Evolutionary conservation across 2,113 vertebrate genomes (phyloP).

Genomic region (Garra rufa): DNA sequence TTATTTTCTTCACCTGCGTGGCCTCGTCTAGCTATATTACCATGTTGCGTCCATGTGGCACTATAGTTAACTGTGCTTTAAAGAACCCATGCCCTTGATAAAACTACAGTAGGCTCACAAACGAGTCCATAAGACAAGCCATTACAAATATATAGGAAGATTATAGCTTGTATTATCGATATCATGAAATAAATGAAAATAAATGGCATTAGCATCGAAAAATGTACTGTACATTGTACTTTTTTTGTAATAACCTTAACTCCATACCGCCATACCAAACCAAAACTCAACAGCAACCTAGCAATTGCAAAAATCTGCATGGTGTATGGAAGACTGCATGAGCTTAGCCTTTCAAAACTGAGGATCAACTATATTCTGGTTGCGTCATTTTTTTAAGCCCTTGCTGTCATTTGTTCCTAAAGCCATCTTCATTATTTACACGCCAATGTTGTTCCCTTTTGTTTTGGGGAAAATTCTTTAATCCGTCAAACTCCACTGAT

Average conservation of each 20-base stretch:
- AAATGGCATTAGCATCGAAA: constrained; percentile 65
- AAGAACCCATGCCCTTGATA: constrained; percentile 72
- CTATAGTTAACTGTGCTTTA: constrained; percentile 65
- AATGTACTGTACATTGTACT: constrained; percentile 57
- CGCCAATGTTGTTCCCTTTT: constrained; percentile 22
- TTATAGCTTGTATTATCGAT: constrained; percentile 62
- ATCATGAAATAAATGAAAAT: constrained; percentile 64
- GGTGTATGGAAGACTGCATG: constrained; percentile 79
- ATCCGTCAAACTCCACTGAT: constrained; percentile 39
- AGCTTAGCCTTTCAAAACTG: constrained; percentile 76
- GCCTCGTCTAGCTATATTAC: constrained; percentile 54
- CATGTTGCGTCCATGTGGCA: constrained; percentile 59
- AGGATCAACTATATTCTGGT: constrained; percentile 71
- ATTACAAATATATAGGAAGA: constrained; percentile 68
- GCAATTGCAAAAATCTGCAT: constrained; percentile 76
- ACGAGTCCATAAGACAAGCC: constrained; percentile 69
- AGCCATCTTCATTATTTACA: constrained; percentile 65
- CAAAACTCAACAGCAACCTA: constrained; percentile 69
- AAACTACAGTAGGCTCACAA: constrained; percentile 64
- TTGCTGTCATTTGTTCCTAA: constrained; percentile 74
- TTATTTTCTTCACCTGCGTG: constrained; percentile 52
- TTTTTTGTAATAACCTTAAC: constrained; percentile 56
- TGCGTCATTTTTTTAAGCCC: constrained; percentile 73
- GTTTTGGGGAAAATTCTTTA: constrained; percentile 50
- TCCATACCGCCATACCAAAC: constrained; percentile 59